phyloP scores from a whole-genome alignment of 2,113 vertebrate species.

The Trogon melanurus region DNA sequence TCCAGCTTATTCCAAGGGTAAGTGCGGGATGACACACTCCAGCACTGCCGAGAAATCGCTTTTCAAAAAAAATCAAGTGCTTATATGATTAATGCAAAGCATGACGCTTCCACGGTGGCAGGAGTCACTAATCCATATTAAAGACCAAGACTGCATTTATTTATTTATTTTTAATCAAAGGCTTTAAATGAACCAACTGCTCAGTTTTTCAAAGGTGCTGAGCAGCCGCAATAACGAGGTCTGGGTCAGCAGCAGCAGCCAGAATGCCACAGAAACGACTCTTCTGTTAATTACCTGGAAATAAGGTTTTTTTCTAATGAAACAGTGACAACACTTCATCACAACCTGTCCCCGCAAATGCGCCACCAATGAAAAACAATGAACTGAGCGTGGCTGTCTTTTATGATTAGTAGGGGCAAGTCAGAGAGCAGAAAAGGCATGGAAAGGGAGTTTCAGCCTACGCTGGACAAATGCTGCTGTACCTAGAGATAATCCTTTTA shows the following conservation, averaged over 20 bases:
- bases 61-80: background rate
- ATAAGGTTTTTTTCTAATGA: background rate
- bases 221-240: constrained; percentile 9
- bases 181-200: background rate
- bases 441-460: background rate
- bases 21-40: background rate
- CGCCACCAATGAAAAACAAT: background rate
- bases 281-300: constrained; percentile 26
- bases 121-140: constrained; percentile 14
- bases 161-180: constrained; percentile 37
- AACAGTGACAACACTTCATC: background rate
- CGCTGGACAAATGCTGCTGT: background rate
- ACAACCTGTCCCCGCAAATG: background rate
- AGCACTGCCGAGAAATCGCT: background rate
- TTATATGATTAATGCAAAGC: background rate
- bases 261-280: background rate
- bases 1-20: background rate
- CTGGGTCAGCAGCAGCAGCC: constrained; percentile 24
- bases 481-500: background rate
- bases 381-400: background rate
- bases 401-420: background rate
- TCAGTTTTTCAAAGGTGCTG: constrained; percentile 11
- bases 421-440: background rate
- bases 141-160: background rate
- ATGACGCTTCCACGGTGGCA: background rate